Evolutionary conservation across 2,797 vertebrate species (phyloP).

Genomic region (Chaetophractus vellerosus): DNA sequence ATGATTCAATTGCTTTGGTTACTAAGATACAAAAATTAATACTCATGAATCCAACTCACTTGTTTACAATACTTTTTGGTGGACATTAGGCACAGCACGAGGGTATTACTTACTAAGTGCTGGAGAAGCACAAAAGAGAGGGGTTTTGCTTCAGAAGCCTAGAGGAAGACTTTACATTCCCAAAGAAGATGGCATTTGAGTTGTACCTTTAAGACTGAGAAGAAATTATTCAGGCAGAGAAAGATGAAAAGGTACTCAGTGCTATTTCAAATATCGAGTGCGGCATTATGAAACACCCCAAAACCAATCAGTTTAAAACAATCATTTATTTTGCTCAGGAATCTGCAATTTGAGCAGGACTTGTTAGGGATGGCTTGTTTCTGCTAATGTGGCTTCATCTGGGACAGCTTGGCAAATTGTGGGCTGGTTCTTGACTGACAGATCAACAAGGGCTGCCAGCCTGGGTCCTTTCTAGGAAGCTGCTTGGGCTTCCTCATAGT

Average conservation of each 20-base stretch:
- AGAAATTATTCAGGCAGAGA: constrained; percentile 10
- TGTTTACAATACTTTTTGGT: not conserved
- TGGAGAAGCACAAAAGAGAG: constrained; percentile 8
- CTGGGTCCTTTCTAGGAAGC: not conserved
- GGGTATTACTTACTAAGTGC: not conserved
- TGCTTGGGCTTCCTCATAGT: not conserved
- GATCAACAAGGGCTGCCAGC: not conserved
- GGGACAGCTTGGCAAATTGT: not conserved
- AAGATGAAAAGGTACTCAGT: not conserved
- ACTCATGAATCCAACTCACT: not conserved
- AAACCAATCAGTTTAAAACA: not conserved
- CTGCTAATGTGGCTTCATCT: not conserved
- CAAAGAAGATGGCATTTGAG: not conserved
- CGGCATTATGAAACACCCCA: not conserved
- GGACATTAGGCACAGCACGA: not conserved
- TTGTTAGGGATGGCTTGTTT: not conserved
- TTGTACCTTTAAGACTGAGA: constrained; percentile 40
- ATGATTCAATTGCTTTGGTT: not conserved
- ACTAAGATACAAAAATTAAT: not conserved
- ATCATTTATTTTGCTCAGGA: constrained; percentile 7
- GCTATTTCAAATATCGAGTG: not conserved
- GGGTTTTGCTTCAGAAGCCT: not conserved
- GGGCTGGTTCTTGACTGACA: not conserved
- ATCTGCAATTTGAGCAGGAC: not conserved
- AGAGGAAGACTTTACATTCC: not conserved